phyloP scores from a whole-genome alignment of 2,113 vertebrate genomes.

The Tor tambroides region DNA sequence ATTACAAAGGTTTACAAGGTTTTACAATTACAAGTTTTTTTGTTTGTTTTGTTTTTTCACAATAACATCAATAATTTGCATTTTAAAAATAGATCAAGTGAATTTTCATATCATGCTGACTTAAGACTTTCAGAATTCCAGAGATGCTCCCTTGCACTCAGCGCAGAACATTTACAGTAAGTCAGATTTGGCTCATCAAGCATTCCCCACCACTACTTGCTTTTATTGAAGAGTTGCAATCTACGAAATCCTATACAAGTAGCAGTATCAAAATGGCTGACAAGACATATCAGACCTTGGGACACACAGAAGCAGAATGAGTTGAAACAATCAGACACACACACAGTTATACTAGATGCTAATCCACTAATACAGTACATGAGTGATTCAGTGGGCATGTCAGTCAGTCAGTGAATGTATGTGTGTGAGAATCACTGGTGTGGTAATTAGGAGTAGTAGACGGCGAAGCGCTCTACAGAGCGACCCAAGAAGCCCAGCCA shows the following conservation, averaged over 20 bases:
- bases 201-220: neutral
- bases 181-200: constrained; percentile 13
- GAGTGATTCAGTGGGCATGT: constrained; percentile 18
- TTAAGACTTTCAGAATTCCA: neutral
- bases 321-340: constrained; percentile 17
- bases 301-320: neutral
- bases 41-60: too few species aligned
- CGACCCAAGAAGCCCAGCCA: constrained; percentile 50
- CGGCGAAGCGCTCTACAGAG: neutral
- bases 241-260: neutral
- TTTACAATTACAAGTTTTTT: too few species aligned
- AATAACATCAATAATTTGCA: too few species aligned
- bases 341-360: neutral
- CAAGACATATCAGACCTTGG: constrained; percentile 1
- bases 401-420: constrained; percentile 13
- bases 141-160: neutral
- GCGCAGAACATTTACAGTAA: too few species aligned
- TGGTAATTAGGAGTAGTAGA: constrained; percentile 48
- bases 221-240: constrained; percentile 29
- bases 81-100: too few species aligned
- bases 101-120: too few species aligned
- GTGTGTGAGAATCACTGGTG: constrained; percentile 24
- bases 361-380: constrained; percentile 29
- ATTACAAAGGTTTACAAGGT: too few species aligned
- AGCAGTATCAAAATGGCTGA: constrained; percentile 18